Percentiles rank a stretch among this genome's conserved stretches.
phyloP scores from a whole-genome alignment of 2,888 invertebrate species.

The Onchidella celtica region DNA sequence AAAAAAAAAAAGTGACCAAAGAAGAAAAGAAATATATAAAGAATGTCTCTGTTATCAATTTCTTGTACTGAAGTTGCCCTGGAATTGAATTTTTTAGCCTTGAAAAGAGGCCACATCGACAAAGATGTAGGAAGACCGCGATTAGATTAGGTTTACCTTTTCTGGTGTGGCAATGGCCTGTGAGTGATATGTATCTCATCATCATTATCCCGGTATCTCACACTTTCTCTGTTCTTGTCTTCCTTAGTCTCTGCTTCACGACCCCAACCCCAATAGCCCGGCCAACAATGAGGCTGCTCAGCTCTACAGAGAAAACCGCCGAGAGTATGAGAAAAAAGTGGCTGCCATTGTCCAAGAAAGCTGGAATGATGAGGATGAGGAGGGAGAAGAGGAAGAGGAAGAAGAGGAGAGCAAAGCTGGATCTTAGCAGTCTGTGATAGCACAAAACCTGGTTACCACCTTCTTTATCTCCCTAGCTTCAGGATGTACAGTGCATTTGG shows the following conservation, averaged over 20 bases:
- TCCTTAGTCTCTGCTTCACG: constrained; percentile 95
- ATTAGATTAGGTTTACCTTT: no score
- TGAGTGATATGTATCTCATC: no score
- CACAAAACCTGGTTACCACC: not conserved
- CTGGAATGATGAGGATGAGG: constrained; percentile 84
- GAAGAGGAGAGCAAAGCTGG: constrained; percentile 44
- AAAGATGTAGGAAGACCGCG: no score
- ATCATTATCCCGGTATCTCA: no score
- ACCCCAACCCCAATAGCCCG: constrained; percentile 99
- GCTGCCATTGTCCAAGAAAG: constrained; percentile 99
- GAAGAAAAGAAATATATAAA: no score
- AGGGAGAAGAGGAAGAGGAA: constrained; percentile 63
- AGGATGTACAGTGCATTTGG: constrained; percentile 1
- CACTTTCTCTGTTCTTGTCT: not conserved
- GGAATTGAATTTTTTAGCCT: no score
- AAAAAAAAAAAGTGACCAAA: no score
- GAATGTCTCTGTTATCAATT: no score
- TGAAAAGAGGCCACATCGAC: no score
- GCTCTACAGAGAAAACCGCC: constrained; percentile 98
- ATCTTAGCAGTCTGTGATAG: constrained; percentile 47
- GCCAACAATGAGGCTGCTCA: constrained; percentile 99
- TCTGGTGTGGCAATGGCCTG: no score
- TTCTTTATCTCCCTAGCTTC: constrained; percentile 23
- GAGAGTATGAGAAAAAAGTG: constrained; percentile 99
- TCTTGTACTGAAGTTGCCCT: no score